Evolutionary conservation across 2,113 vertebrate species (phyloP).

Genomic region (Isurus oxyrinchus): DNA sequence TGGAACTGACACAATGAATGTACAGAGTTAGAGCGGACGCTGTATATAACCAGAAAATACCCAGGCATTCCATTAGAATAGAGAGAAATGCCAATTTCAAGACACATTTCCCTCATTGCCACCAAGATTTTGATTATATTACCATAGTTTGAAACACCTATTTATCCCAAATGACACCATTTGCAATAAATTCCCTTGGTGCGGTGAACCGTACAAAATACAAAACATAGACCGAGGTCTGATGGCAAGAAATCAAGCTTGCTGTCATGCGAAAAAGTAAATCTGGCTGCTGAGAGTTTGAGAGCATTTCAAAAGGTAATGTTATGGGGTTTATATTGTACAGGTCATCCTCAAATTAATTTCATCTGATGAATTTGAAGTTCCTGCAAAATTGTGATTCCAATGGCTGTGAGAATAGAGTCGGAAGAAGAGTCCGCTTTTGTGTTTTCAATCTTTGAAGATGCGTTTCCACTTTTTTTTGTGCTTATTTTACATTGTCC

Average conservation of each 20-base stretch:
- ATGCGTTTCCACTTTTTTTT: neutral
- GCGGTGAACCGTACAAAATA: neutral
- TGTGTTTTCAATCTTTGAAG: neutral
- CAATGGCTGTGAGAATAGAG: neutral
- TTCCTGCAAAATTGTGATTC: neutral
- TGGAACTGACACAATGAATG: neutral
- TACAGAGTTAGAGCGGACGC: neutral
- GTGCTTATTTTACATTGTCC: neutral
- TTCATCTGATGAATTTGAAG: neutral
- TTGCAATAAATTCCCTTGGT: no score
- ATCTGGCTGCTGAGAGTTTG: neutral
- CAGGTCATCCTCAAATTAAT: neutral
- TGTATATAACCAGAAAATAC: neutral
- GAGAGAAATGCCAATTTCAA: neutral
- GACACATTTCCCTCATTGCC: neutral
- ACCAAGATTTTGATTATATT: neutral
- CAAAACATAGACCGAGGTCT: neutral
- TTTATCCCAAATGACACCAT: neutral
- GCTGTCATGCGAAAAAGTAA: neutral
- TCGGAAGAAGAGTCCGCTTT: neutral
- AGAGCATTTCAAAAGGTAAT: neutral
- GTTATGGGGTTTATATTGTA: neutral
- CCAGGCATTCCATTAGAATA: neutral
- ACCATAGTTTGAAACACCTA: neutral
- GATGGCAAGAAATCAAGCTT: neutral